Evolutionary conservation across 2,888 invertebrate species (phyloP).

Genomic region (Philopedon plagiatum): DNA sequence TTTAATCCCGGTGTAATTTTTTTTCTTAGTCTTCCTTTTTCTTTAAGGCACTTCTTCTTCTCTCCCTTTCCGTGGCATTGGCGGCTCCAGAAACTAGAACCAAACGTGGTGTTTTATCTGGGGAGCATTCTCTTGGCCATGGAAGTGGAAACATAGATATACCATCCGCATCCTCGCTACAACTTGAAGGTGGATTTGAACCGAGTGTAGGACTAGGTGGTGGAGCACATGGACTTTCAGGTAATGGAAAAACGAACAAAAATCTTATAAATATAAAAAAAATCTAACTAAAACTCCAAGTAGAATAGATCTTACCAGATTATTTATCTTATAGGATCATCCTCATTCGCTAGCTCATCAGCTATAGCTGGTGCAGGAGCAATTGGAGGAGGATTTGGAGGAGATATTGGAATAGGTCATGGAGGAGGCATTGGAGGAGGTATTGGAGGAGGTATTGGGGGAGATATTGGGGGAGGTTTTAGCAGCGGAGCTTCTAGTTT

Average conservation of each 20-base stretch:
- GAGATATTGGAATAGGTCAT: constrained; percentile 14
- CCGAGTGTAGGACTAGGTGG: constrained; percentile 6
- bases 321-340: constrained; percentile 13
- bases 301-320: no score
- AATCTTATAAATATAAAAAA: no score
- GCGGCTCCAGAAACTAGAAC: constrained; percentile 50
- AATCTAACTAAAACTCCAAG: no score
- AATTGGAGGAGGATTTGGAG: constrained; percentile 18
- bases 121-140: constrained; percentile 22
- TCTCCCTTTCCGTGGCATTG: constrained; percentile 67
- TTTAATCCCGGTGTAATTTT: no score
- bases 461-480: constrained; percentile 24
- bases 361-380: constrained; percentile 26
- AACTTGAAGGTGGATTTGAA: constrained; percentile 36
- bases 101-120: constrained; percentile 37
- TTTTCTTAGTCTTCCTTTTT: not conserved
- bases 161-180: constrained; percentile 43
- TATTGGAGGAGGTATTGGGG: constrained; percentile 23
- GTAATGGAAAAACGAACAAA: constrained; percentile 20
- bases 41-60: constrained; percentile 67
- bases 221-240: constrained; percentile 15
- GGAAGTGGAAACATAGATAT: constrained; percentile 43
- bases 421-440: constrained; percentile 27
- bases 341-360: constrained; percentile 29
- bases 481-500: constrained; percentile 21